Evolutionary conservation across 2,888 invertebrate species (phyloP), one percentile per base, ranked within the genome.

Genomic region (Drosophila cognata): DNA sequence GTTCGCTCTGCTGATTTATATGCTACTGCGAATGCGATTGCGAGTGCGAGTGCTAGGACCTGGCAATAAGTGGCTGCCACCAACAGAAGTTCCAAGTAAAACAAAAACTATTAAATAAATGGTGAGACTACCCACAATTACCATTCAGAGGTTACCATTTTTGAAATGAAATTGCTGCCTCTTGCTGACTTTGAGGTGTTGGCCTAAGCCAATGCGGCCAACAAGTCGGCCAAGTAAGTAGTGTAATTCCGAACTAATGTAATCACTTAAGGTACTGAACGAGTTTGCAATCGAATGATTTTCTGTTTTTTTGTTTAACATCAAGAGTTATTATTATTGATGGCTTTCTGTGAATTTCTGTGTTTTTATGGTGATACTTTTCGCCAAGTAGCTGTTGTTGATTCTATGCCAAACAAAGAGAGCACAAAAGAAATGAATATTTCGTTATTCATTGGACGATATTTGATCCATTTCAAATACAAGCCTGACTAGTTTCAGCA

Each of bases 1-100:
- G 65, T 62, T 79, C 71, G 43, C 57, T 64, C 64, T 16, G 60
- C 87, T 83, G 84, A 84, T 88, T 88, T 80, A 89, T 86, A 71
- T 76, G 69, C 66, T 51, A 59, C 57, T 68, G 43, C n/a, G 46
- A 64, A 36, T 77, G 53, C 38, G 28, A 59, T 21, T 64, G 38
- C 55, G 6, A 43, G 1, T 70, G 53, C 38, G 31, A 59, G 29
- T 64, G 51, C 63, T 36, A 53, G 52, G 51, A 61, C 62, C 38
- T 43, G n/a, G 2, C 53, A 10, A 56, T 7, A 56, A 56, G 25
- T 56, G 38, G n/a, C 38, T 29, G 55, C 36, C 18, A 25, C 33
- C 52, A 35, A 50, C 38, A 59, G 18, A 55, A 48, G 50, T 48
- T 35, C 50, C 7, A 18, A 55, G 25, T 18, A 55, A 18, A 28